Evolutionary conservation across 2,888 invertebrate species (phyloP), one percentile per base, ranked within the genome.

Genomic region (Exocentrus adspersus): DNA sequence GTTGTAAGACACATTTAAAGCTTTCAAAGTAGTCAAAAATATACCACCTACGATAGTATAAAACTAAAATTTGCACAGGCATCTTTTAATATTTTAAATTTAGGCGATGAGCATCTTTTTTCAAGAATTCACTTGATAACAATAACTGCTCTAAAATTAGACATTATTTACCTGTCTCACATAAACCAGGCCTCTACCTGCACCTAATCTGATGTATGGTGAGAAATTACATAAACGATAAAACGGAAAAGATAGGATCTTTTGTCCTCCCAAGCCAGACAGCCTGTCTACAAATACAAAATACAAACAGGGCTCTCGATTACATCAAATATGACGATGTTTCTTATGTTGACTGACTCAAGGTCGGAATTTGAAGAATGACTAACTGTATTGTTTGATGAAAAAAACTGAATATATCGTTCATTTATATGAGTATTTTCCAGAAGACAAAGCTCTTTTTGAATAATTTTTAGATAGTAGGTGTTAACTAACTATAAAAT

Each of bases 271-370:
- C 43, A 24, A 43, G 16, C 28, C 24, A 54, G 54, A 54, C 54
- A 54, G 54, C 43, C 43, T 54, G 54, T 43, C 54, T 20, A 54
- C 54, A n/a, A n/a, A n/a, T n/a, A n/a, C n/a, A n/a, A n/a, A n/a
- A n/a, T n/a, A n/a, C n/a, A 16, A 43, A 43, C 42, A 17, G 37
- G 16, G 43, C 43, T 54, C 43, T 54, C 21, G 10, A 42, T 54
- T 54, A 43, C 42, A 43, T 54, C 54, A 28, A 54, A 43, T 43
- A 28, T 54, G 54, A 54, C 43, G 54, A 54, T 28, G n/a, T 21
- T 41, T 20, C 52, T 19, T 7, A 7, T 21, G 52, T 41, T 2
- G 32, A 53, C n/a, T 54, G 42, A 43, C 24, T 54, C 42, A 24
- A 32, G 54, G 42, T 21, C 43, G 21, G 14, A n/a, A 10, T 42